phyloP scores from a whole-genome alignment of 2,888 invertebrate species.

The Yponomeuta malinellus region DNA sequence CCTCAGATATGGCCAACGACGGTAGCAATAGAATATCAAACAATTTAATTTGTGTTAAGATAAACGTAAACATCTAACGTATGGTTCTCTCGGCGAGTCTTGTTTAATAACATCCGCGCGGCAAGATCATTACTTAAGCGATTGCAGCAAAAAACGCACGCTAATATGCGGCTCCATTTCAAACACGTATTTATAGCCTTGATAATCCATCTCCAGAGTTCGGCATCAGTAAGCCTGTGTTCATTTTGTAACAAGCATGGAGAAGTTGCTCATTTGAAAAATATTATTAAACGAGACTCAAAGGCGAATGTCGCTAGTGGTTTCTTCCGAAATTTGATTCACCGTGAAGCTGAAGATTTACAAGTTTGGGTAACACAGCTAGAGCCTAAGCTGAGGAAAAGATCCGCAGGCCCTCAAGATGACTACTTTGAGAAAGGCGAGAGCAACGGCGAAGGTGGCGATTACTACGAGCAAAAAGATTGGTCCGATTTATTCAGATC shows the following conservation, averaged over 20 bases:
- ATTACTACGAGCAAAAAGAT: background rate
- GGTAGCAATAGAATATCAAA: background rate
- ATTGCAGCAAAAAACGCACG: background rate
- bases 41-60: background rate
- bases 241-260: background rate
- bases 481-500: background rate
- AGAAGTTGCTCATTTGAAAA: background rate
- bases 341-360: background rate
- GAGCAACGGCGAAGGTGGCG: background rate
- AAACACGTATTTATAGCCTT: background rate
- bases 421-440: constrained; percentile 1
- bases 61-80: background rate
- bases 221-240: background rate
- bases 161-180: background rate
- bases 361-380: background rate
- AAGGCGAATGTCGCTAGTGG: background rate
- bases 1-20: background rate
- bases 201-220: background rate
- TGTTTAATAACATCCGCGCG: background rate
- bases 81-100: background rate
- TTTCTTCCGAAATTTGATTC: background rate
- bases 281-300: background rate
- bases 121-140: background rate
- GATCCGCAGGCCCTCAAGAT: background rate
- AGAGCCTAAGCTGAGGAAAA: background rate